These are phyloP conservation scores for Euplagia quadripunctaria DNA, from an alignment of 2,888 invertebrate species.

Conservation along the genomic window DNA sequence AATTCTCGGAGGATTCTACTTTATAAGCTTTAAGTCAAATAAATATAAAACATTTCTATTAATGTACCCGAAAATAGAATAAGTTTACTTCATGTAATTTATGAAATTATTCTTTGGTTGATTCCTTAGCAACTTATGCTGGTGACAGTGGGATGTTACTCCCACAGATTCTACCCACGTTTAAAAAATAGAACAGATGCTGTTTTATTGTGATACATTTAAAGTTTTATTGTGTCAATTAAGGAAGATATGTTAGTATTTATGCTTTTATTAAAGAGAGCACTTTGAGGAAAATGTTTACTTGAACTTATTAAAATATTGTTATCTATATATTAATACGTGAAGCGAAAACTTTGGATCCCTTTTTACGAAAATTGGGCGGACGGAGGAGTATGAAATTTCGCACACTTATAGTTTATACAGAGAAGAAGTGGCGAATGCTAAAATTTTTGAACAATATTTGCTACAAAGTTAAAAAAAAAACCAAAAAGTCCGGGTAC, in stretches of 20 bases:
- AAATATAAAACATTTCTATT: neutral
- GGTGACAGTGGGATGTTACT: slow-evolving; percentile 20
- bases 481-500: too few relatives aligned
- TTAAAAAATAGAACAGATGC: slow-evolving; percentile 5
- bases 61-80: neutral
- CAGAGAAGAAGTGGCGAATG: too few relatives aligned
- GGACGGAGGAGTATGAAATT: too few relatives aligned
- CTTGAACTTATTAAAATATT: too few relatives aligned
- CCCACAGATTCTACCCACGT: slow-evolving; percentile 33
- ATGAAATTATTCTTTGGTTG: slow-evolving; percentile 2
- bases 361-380: too few relatives aligned
- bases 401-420: too few relatives aligned
- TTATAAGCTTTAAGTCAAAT: slow-evolving; percentile 12
- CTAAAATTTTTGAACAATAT: too few relatives aligned
- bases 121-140: slow-evolving; percentile 18
- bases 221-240: slow-evolving; percentile 25
- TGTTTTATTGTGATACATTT: slow-evolving; percentile 18
- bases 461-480: too few relatives aligned
- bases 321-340: too few relatives aligned
- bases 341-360: too few relatives aligned
- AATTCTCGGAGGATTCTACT: slow-evolving; percentile 5
- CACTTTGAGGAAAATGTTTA: too few relatives aligned
- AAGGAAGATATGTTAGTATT: neutral
- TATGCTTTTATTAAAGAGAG: too few relatives aligned
- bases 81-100: neutral